Percentiles rank a stretch among this genome's conserved stretches.
phyloP scores from a whole-genome alignment of 2,888 invertebrate genomes.

The Athripsodes cinereus region DNA sequence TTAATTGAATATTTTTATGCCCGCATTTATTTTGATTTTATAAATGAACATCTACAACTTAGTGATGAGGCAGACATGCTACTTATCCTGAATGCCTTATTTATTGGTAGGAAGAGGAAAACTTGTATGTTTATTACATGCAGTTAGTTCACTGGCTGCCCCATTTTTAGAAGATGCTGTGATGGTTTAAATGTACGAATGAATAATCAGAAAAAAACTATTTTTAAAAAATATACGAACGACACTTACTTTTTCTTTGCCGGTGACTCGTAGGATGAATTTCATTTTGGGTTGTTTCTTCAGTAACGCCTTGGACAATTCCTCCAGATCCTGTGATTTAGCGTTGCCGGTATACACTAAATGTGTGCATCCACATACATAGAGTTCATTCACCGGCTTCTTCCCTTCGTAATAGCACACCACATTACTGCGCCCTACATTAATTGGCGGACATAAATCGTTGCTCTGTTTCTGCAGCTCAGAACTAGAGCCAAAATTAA shows the following conservation, averaged over 20 bases:
- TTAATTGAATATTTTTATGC: too few species aligned
- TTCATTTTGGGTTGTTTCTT: conserved; percentile 47
- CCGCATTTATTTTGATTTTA: too few species aligned
- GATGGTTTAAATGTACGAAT: too few species aligned
- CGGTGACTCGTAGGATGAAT: conserved; percentile 49
- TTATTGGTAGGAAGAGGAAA: too few species aligned
- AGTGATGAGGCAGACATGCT: too few species aligned
- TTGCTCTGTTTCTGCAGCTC: not conserved
- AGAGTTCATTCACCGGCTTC: conserved; percentile 36
- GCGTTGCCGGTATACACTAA: conserved; percentile 45
- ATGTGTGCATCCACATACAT: conserved; percentile 43
- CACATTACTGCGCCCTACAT: conserved; percentile 41
- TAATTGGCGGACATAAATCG: conserved; percentile 17
- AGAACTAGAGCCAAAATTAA: not conserved
- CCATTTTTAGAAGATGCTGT: too few species aligned
- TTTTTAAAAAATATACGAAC: too few species aligned
- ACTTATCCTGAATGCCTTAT: too few species aligned
- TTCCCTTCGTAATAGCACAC: conserved; percentile 44
- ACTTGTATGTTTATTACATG: too few species aligned
- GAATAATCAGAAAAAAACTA: too few species aligned
- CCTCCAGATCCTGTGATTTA: conserved; percentile 43
- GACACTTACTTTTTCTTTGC: conserved; percentile 32
- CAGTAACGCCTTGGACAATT: conserved; percentile 44
- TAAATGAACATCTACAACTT: too few species aligned
- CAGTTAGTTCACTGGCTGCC: too few species aligned